Conservation (phyloP, 2,797 vertebrate genomes). For the Pelobates cultripes region DNA sequence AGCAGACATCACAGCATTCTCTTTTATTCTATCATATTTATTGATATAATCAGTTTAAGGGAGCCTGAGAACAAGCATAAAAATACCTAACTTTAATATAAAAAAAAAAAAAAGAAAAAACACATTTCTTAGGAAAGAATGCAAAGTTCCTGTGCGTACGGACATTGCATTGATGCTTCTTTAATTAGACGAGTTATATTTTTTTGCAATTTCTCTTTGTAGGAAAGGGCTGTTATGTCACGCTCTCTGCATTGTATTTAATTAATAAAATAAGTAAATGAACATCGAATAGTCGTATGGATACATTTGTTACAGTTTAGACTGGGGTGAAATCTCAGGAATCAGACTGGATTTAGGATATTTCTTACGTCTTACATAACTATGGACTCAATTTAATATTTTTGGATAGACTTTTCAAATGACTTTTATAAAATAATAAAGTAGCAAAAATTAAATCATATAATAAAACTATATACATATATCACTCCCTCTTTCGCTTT, state of each 20-base stretch:
- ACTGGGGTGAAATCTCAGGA: too few relatives aligned
- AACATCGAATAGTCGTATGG: too few relatives aligned
- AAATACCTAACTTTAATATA: slow-evolving; percentile 27
- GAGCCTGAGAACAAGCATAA: slow-evolving; percentile 22
- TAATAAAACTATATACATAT: too few relatives aligned
- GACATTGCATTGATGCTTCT: not conserved
- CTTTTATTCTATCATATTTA: slow-evolving; percentile 46
- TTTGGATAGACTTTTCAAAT: too few relatives aligned
- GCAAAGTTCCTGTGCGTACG: not conserved
- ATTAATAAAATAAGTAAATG: not conserved
- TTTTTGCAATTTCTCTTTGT: not conserved
- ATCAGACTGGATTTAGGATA: too few relatives aligned
- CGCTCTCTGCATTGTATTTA: not conserved
- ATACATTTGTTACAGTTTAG: too few relatives aligned
- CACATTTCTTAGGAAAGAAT: slow-evolving; percentile 4
- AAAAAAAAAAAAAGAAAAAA: slow-evolving; percentile 7
- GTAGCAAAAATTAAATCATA: too few relatives aligned
- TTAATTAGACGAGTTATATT: not conserved
- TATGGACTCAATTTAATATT: too few relatives aligned
- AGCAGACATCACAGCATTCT: slow-evolving; percentile 26
- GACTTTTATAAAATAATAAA: too few relatives aligned
- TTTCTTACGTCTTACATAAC: too few relatives aligned
- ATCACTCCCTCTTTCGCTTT: too few relatives aligned
- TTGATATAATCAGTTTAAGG: slow-evolving; percentile 48
- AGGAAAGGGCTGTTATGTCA: not conserved